These are phyloP conservation scores for Callinectes sapidus DNA, from an alignment of 2,888 invertebrate species.

Conservation along the genomic window DNA sequence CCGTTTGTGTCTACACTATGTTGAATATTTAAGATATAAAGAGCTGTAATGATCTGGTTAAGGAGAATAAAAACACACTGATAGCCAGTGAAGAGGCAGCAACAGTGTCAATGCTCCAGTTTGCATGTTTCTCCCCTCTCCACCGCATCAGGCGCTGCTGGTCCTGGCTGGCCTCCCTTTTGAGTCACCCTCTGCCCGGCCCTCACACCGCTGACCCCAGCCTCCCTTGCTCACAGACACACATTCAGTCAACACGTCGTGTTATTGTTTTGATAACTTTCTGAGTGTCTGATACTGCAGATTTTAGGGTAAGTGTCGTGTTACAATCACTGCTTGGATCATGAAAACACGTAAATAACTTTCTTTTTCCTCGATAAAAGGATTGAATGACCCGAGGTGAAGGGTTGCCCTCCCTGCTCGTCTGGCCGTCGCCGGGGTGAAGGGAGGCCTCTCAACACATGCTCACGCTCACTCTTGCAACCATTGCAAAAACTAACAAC, in stretches of 20 bases:
- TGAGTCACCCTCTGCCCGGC: neutral
- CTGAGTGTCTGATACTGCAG: neutral
- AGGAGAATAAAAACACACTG: neutral
- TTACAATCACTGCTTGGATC: neutral
- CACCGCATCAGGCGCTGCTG: neutral
- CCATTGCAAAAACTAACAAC: neutral
- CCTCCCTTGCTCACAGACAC: neutral
- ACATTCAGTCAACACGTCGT: neutral
- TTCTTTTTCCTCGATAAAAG: neutral
- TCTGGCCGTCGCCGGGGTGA: neutral
- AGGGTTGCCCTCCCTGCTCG: neutral
- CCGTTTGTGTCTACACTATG: too few species aligned
- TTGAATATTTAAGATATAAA: neutral
- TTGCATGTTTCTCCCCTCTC: neutral
- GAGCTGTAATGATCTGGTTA: neutral
- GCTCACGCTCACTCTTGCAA: neutral
- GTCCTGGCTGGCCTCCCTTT: neutral
- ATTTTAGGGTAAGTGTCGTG: neutral
- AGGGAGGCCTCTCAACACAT: neutral
- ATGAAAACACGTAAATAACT: neutral
- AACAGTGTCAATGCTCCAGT: neutral
- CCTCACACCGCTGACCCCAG: neutral
- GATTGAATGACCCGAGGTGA: neutral
- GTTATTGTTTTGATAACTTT: neutral
- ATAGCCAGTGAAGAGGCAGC: neutral